Percentiles rank a stretch among this genome's conserved stretches.
Conservation (phyloP, 2,113 vertebrate genomes). For the Gobiocypris rarus region DNA sequence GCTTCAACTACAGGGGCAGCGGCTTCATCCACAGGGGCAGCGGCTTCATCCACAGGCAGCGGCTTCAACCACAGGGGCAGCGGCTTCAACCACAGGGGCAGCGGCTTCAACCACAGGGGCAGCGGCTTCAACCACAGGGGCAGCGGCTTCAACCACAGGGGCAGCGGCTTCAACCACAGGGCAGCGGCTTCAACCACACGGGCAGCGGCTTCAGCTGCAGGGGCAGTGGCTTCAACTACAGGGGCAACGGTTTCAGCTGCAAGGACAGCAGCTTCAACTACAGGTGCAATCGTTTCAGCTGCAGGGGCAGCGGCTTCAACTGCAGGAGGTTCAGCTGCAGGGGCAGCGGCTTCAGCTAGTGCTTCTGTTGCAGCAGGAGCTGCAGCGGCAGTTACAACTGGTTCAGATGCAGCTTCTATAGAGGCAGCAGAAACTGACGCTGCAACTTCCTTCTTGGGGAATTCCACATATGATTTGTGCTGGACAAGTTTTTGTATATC, state of each 20-base stretch:
- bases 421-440: conserved; percentile 42
- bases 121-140: background rate
- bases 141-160: background rate
- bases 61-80: background rate
- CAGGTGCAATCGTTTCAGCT: background rate
- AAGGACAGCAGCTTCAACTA: conserved; percentile 1
- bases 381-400: background rate
- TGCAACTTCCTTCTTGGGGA: conserved; percentile 60
- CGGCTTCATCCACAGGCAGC: background rate
- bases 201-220: conserved; percentile 34
- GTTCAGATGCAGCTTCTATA: background rate
- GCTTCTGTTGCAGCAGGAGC: background rate
- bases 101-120: background rate
- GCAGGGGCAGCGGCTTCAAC: background rate
- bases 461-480: conserved; percentile 61
- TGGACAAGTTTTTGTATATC: conserved; percentile 74
- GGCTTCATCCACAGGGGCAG: background rate
- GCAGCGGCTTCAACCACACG: too few relatives aligned
- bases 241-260: too few relatives aligned
- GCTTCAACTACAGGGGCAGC: background rate
- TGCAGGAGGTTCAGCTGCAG: background rate
- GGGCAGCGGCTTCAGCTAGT: conserved; percentile 8
- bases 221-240: background rate
- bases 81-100: background rate
- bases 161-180: background rate